Conservation (phyloP, 2,797 vertebrate genomes). For the Tangara arthus region DNA sequence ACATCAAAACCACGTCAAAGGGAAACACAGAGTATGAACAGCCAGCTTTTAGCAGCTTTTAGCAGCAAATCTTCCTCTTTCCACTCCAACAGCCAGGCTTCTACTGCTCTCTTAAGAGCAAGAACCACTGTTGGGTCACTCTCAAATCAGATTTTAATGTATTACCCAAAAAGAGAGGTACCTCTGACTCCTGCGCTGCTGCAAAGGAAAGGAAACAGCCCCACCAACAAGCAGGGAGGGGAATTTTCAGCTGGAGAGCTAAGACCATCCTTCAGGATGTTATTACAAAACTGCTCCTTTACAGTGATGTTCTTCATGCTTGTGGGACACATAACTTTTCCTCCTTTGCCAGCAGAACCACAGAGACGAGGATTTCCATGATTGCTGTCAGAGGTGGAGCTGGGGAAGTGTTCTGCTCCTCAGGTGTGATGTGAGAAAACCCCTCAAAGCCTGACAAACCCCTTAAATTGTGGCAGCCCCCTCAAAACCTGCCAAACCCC, state of each 20-base stretch:
- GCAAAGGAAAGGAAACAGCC: neutral
- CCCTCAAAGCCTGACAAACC: neutral
- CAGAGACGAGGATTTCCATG: neutral
- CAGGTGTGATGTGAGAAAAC: neutral
- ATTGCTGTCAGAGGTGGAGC: neutral
- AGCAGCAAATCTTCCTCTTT: neutral
- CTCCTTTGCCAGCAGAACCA: neutral
- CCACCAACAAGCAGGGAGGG: neutral
- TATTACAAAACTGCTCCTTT: neutral
- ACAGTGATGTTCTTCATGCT: rapidly evolving
- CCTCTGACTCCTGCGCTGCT: neutral
- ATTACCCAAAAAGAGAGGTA: neutral
- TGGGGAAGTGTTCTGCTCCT: neutral
- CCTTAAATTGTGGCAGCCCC: no score
- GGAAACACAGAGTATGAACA: neutral
- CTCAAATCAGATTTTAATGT: neutral
- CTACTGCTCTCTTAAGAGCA: neutral
- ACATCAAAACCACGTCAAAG: neutral
- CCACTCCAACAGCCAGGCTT: neutral
- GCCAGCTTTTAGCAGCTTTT: neutral
- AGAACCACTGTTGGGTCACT: neutral
- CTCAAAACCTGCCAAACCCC: neutral
- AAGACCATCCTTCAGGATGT: neutral
- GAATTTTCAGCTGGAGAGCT: neutral
- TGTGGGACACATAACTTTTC: rapidly evolving